Conservation (phyloP, 2,797 vertebrate species). For the Sebastes aleutianus region DNA sequence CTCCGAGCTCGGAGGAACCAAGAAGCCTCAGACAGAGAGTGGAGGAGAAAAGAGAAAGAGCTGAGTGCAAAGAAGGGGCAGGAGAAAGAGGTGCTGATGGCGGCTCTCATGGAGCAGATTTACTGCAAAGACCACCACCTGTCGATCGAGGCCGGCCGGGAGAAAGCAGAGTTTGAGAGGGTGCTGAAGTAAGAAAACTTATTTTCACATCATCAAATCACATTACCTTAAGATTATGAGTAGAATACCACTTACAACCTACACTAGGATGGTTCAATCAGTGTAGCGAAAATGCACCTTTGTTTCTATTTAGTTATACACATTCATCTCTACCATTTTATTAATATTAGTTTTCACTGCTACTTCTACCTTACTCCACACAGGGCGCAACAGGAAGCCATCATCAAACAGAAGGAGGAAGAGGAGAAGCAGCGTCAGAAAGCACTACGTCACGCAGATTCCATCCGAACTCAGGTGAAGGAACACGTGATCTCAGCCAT, state of each 20-base stretch:
- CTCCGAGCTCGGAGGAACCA: constrained; percentile 89
- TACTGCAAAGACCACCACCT: constrained; percentile 82
- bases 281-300: background rate
- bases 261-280: background rate
- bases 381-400: constrained; percentile 84
- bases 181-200: constrained; percentile 83
- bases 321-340: background rate
- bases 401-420: constrained; percentile 78
- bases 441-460: constrained; percentile 64
- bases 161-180: constrained; percentile 87
- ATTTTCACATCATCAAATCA: background rate
- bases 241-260: background rate
- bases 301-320: background rate
- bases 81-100: constrained; percentile 74
- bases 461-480: constrained; percentile 84
- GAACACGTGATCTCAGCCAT: constrained; percentile 79
- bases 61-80: constrained; percentile 62
- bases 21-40: constrained; percentile 85
- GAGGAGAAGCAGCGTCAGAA: constrained; percentile 60
- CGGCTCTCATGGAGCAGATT: constrained; percentile 83
- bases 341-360: background rate
- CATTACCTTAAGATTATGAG: background rate
- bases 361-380: rapidly evolving
- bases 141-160: constrained; percentile 83
- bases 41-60: constrained; percentile 88